Evolutionary conservation across 2,888 invertebrate genomes (phyloP).

Genomic region (Helleia helle): DNA sequence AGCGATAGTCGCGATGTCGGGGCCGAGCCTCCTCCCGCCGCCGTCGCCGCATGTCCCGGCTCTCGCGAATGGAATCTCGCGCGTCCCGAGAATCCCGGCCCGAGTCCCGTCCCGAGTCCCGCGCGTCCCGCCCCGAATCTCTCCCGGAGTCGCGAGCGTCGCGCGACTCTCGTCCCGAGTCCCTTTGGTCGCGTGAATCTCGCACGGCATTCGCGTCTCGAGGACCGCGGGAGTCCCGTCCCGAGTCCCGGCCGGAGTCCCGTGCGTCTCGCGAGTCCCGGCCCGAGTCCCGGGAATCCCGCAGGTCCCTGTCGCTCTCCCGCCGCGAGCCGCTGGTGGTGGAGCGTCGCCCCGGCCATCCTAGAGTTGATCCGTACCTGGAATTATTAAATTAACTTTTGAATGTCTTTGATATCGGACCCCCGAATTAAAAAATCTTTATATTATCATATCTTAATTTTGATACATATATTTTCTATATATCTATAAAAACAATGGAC

Average conservation of each 20-base stretch:
- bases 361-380: slow-evolving; percentile 54
- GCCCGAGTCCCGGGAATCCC: slow-evolving; percentile 28
- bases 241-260: slow-evolving; percentile 39
- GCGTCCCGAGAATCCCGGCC: slow-evolving; percentile 41
- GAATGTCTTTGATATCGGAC: too few relatives aligned
- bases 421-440: too few relatives aligned
- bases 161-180: slow-evolving; percentile 30
- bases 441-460: too few relatives aligned
- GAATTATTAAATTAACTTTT: neutral
- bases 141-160: slow-evolving; percentile 46
- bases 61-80: slow-evolving; percentile 39
- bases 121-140: slow-evolving; percentile 38
- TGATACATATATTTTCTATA: too few relatives aligned
- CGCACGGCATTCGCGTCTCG: too few relatives aligned
- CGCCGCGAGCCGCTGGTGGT: slow-evolving; percentile 26
- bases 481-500: too few relatives aligned
- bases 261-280: slow-evolving; percentile 41
- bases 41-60: slow-evolving; percentile 31
- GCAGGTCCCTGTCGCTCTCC: slow-evolving; percentile 24
- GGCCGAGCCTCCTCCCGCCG: slow-evolving; percentile 27
- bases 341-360: slow-evolving; percentile 45
- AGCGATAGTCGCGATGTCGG: slow-evolving; percentile 47
- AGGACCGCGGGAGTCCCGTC: slow-evolving; percentile 32
- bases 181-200: slow-evolving; percentile 28
- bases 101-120: slow-evolving; percentile 22